These are phyloP conservation scores for Pelochelys cantorii DNA, from an alignment of 2,797 vertebrate genomes.

Conservation along the genomic window DNA sequence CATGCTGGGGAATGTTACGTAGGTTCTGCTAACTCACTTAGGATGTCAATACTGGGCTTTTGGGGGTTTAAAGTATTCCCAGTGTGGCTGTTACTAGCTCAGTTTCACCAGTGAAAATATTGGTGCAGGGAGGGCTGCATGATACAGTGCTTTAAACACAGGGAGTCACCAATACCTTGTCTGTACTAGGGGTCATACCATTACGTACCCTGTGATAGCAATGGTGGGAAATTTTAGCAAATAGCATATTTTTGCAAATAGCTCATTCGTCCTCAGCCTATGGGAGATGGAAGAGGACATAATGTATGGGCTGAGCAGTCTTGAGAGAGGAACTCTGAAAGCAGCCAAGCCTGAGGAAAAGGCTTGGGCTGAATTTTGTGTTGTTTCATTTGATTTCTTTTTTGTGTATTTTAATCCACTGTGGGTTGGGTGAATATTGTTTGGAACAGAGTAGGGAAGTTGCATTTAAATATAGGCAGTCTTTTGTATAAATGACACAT, in stretches of 20 bases:
- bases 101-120: not conserved
- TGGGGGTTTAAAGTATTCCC: not conserved
- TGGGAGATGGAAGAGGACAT: not conserved
- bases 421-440: not conserved
- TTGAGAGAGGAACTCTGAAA: not conserved
- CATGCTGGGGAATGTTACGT: not conserved
- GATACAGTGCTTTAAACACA: not conserved
- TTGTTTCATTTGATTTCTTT: not conserved
- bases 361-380: not conserved
- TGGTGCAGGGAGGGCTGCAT: not conserved
- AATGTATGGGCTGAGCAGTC: not conserved
- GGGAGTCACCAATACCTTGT: not conserved
- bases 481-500: not conserved
- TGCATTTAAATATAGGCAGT: not conserved
- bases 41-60: not conserved
- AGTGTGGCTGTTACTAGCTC: not conserved
- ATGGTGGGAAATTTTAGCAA: slow-evolving; percentile 5
- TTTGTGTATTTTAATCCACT: not conserved
- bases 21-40: not conserved
- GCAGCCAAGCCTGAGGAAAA: not conserved
- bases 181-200: accelerated
- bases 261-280: not conserved
- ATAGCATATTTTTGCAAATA: not conserved
- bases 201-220: slow-evolving; percentile 18
- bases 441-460: not conserved